Evolutionary conservation across 30 jellyfish, hydroid and myxozoan genomes (phyloP), one percentile per base, ranked within the genome.

Genomic region (Phacellophora camtschatica): DNA sequence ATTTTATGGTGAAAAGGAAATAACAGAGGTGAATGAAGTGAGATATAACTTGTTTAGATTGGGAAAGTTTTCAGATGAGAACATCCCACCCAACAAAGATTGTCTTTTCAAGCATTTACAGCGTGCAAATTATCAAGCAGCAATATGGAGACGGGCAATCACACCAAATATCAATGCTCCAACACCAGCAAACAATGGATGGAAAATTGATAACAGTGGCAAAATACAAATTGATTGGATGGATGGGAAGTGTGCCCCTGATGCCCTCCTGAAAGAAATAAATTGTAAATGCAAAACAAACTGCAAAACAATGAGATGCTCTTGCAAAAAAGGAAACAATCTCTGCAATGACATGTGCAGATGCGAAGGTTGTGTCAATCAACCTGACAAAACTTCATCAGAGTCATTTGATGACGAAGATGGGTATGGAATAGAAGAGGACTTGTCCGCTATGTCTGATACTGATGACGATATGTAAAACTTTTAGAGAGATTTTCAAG

Each of bases 71-170:
- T 29, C 86, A 15, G 86, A 66, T 13, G 92, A 81, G 36, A 16
- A 5, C 46, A 18, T 81, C 42, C 92, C 92, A 31, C 92, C 86
- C 24, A 81, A 48, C 51, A 32, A 39, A 51, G 92, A 67, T 68
- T 37, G 73, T 19, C 84, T 78, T 42, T 12, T n/a, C 13, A 37
- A 58, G 25, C 90, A 78, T 46, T 18, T 46, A 32, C 90, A 35
- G 65, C 86, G 89, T 16, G 95, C 90, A 57, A 71, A 71, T 66
- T 73, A 53, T 43, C 84, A 71, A 46, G 83, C 84, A 27, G 53
- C 36, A 12, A 84, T 84, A 13, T 73, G 95, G 95, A 58, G 66
- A 48, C 73, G 89, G 33, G 23, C 64, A 16, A 1, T 74, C 30
- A 11, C 61, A 61, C 68, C n/a, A 43, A 19, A 41, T 34, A 74